Percentiles rank a stretch among this genome's conserved stretches.
phyloP scores from a whole-genome alignment of 2,888 invertebrate species.

The Pachliopta kotzebuea region DNA sequence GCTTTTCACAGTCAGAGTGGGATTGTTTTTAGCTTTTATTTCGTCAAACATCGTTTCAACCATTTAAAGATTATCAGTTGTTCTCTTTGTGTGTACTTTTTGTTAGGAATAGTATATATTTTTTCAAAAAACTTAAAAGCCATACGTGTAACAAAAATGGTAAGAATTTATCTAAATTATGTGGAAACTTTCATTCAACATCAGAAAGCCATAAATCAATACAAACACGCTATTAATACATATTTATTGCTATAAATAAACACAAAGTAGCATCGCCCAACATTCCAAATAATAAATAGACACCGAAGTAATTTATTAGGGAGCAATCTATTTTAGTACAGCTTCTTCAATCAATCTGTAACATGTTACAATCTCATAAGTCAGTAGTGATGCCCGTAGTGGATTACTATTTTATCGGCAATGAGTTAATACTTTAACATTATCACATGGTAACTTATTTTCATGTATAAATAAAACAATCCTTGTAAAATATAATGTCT shows the following conservation, averaged over 20 bases:
- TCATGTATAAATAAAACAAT: too few species aligned
- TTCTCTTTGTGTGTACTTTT: too few species aligned
- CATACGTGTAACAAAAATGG: too few species aligned
- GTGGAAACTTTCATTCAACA: background rate
- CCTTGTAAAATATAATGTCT: too few species aligned
- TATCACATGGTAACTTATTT: too few species aligned
- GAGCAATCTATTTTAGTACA: conserved; percentile 47
- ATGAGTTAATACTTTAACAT: too few species aligned
- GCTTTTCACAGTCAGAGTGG: too few species aligned
- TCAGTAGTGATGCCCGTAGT: conserved; percentile 10
- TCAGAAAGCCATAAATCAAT: background rate
- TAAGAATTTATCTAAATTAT: background rate
- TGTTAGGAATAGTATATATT: too few species aligned
- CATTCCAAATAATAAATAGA: conserved; percentile 20
- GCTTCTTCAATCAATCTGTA: conserved; percentile 31
- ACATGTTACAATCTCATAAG: conserved; percentile 12
- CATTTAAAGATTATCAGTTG: too few species aligned
- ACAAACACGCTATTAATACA: background rate
- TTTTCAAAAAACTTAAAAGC: too few species aligned
- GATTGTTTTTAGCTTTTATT: too few species aligned
- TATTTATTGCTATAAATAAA: conserved; percentile 16
- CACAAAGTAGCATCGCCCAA: conserved; percentile 15
- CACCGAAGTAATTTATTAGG: conserved; percentile 37
- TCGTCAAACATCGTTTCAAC: too few species aligned
- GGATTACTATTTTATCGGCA: background rate